A percentile compares a stretch with the other conserved stretches of the same genome.
Conservation (phyloP, 2,113 vertebrate genomes). For the Aleadryas rufinucha region DNA sequence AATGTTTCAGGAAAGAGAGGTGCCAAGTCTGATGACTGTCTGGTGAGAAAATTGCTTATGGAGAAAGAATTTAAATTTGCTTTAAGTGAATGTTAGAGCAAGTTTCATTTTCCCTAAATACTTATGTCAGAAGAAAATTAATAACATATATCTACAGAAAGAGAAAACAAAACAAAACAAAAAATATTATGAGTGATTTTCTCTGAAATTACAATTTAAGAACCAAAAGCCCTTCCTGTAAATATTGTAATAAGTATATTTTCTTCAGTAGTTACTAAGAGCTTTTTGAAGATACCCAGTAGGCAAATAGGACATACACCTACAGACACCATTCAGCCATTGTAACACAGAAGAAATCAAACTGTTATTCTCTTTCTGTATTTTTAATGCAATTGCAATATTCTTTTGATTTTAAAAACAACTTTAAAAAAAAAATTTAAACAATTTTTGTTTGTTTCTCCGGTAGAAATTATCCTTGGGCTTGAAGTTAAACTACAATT, state of each 20-base stretch:
- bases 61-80: background rate
- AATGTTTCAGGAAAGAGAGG: background rate
- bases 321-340: background rate
- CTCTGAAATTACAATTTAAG: background rate
- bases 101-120: background rate
- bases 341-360: background rate
- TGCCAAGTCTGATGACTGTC: background rate
- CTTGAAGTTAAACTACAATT: background rate
- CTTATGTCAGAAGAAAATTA: background rate
- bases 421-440: background rate
- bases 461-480: background rate
- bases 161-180: background rate
- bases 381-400: background rate
- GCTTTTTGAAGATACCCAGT: background rate
- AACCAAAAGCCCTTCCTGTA: background rate
- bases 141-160: background rate
- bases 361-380: background rate
- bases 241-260: background rate
- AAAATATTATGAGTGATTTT: background rate
- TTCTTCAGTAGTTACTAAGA: background rate
- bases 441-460: background rate
- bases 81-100: background rate
- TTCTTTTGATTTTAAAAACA: background rate
- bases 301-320: background rate
- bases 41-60: background rate